Conservation (phyloP, 2,888 invertebrate genomes). For the Drosophila meridionalis region DNA sequence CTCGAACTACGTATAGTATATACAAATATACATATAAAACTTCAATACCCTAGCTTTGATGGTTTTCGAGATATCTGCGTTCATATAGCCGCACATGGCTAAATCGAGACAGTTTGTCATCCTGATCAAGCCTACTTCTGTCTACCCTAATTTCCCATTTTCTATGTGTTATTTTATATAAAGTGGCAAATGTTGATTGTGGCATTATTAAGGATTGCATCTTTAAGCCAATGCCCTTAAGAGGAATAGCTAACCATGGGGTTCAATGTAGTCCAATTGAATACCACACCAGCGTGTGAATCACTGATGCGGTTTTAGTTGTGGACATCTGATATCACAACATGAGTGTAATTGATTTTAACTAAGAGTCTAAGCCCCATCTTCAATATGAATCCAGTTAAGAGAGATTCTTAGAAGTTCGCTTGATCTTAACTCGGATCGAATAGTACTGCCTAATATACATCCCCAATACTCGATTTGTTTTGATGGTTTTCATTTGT, state of each 20-base stretch:
- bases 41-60: no score
- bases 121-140: no score
- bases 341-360: background rate
- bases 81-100: no score
- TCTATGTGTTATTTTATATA: background rate
- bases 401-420: conserved; percentile 25
- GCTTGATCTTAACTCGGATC: conserved; percentile 52
- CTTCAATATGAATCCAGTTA: background rate
- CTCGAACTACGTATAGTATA: no score
- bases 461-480: background rate
- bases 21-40: no score
- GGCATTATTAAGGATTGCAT: background rate
- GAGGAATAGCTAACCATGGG: conserved; percentile 1
- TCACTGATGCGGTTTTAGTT: conserved; percentile 1
- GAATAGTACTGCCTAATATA: background rate
- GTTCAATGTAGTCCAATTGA: conserved; percentile 15
- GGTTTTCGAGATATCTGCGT: no score
- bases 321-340: background rate
- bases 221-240: background rate
- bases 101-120: no score
- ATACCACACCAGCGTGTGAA: background rate
- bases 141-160: no score
- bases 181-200: background rate
- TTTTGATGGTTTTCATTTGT: conserved; percentile 26
- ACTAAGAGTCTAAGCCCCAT: background rate